phyloP scores from a whole-genome alignment of 2,888 invertebrate species.

The Meloe dianella region DNA sequence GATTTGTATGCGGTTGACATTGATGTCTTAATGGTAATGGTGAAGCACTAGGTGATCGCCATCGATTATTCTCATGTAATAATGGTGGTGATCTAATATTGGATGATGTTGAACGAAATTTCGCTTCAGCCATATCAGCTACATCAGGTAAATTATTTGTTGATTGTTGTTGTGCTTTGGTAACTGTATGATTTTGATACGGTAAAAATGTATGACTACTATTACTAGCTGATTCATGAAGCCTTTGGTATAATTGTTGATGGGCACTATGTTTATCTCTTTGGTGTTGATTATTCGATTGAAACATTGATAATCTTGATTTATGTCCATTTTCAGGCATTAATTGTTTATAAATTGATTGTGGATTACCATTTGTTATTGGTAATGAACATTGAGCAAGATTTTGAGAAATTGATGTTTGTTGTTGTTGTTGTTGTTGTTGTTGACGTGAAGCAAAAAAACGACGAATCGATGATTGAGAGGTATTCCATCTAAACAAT shows the following conservation, averaged over 20 bases:
- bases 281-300: conserved; percentile 40
- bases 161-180: conserved; percentile 27
- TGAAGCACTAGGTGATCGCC: conserved; percentile 56
- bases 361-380: conserved; percentile 33
- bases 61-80: conserved; percentile 45
- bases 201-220: conserved; percentile 47
- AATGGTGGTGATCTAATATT: conserved; percentile 36
- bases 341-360: conserved; percentile 27
- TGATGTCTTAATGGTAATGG: conserved; percentile 57
- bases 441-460: conserved; percentile 46
- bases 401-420: conserved; percentile 41
- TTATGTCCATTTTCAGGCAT: conserved; percentile 31
- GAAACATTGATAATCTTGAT: conserved; percentile 52
- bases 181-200: conserved; percentile 49
- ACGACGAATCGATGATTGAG: conserved; percentile 44
- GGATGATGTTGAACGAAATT: conserved; percentile 31
- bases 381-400: conserved; percentile 30
- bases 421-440: conserved; percentile 37
- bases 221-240: background rate
- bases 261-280: conserved; percentile 39
- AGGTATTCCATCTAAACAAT: conserved; percentile 43
- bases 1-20: conserved; percentile 37
- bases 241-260: conserved; percentile 45
- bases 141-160: conserved; percentile 11
- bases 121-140: conserved; percentile 25